phyloP scores from a whole-genome alignment of 2,113 vertebrate species.

The Maccullochella peelii region DNA sequence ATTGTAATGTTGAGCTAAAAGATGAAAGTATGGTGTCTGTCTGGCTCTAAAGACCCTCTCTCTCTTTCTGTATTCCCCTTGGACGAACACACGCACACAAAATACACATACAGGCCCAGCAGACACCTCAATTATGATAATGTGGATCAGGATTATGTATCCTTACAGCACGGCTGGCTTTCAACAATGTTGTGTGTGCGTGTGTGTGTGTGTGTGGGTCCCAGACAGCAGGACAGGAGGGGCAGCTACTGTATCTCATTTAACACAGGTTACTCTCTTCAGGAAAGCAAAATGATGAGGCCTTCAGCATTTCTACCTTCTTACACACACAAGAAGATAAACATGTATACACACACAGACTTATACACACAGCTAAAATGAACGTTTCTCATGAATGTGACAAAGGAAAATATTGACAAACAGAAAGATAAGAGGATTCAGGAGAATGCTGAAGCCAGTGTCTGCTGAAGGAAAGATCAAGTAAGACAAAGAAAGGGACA shows the following conservation, averaged over 20 bases:
- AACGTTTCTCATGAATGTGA: constrained; percentile 10
- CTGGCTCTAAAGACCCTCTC: constrained; percentile 68
- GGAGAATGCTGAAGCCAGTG: not conserved
- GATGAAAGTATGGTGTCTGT: constrained; percentile 75
- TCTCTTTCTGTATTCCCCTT: constrained; percentile 63
- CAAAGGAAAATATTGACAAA: not conserved
- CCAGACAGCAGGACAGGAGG: constrained; percentile 61
- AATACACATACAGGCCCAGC: constrained; percentile 67
- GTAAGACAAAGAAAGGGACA: not conserved
- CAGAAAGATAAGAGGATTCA: not conserved
- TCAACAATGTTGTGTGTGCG: constrained; percentile 47
- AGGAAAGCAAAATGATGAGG: constrained; percentile 42
- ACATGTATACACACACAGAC: not conserved
- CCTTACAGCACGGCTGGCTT: constrained; percentile 66
- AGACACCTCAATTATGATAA: constrained; percentile 83
- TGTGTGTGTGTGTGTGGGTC: constrained; percentile 38
- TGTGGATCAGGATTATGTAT: constrained; percentile 80
- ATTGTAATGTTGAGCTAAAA: constrained; percentile 71
- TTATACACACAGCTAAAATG: not conserved
- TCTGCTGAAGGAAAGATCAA: constrained; percentile 2
- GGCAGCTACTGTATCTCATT: constrained; percentile 73
- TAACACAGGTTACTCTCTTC: constrained; percentile 59
- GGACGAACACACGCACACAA: constrained; percentile 51
- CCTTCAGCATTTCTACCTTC: constrained; percentile 41
- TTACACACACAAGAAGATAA: constrained; percentile 2